Base-by-base conservation (phyloP, 2,797 vertebrate species). In the Rhinatrema bivittatum region DNA sequence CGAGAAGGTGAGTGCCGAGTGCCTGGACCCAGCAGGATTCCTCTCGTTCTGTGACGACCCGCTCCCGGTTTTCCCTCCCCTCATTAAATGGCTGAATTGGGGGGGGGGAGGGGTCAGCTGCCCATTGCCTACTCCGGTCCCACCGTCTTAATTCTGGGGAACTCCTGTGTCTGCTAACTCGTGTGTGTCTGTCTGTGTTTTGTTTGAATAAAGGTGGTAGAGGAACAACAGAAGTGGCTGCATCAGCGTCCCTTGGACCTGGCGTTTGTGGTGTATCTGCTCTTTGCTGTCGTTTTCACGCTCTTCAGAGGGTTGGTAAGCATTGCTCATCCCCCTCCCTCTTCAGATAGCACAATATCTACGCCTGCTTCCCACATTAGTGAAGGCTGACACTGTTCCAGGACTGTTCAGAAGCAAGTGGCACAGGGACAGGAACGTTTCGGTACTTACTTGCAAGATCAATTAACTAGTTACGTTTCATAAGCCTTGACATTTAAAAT, bases 301-400 rank as follows among this genome's bases (percentile, higher is more conserved):
- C 21, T 88, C 48, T 88, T 97, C 60, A 85, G 91, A 62, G 90
- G 93, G 25, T 42, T 94, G 74, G 90, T 93, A 56, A 84, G 86
- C 81, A 42, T 26, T 7, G n/a, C 7, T 16, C 8, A 8, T n/a
- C n/a, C 7, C 9, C 11, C 5, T 36, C 6, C 21, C 20, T 11
- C 2, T 4, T 9, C 16, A n/a, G n/a, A n/a, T n/a, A n/a, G n/a
- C n/a, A n/a, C n/a, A n/a, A n/a, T n/a, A n/a, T n/a, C n/a, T n/a
- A n/a, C n/a, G n/a, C 11, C 11, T 14, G 10, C 8, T 10, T 5
- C 16, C 14, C 36, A 45, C 0, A 15, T 16, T 7, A 39, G 20
- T 8, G 31, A 15, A 1, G 0, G 33, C 2, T 0, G 1, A 25
- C 13, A 20, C 12, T 0, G 18, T 4, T 7, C n/a, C n/a, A 30